Percentiles rank a stretch among this genome's conserved stretches.
phyloP scores from a whole-genome alignment of 2,113 vertebrate genomes.

The Uria lomvia region DNA sequence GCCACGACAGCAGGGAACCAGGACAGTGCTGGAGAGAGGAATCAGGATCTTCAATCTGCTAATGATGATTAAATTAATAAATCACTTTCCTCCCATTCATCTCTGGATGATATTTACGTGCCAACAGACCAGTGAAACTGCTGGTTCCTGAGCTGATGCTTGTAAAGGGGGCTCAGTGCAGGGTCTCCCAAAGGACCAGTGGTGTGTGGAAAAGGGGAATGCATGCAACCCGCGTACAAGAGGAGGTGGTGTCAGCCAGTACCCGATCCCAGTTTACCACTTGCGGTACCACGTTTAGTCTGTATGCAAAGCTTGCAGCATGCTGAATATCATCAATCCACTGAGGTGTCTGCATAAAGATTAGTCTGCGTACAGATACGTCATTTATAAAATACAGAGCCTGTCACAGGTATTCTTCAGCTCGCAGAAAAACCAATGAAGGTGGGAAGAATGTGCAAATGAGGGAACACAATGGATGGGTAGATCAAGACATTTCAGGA shows the following conservation, averaged over 20 bases:
- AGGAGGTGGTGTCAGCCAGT: not conserved
- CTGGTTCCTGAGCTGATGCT: fast-evolving
- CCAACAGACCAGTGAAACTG: fast-evolving
- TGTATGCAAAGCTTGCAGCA: not conserved
- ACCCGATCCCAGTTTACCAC: fast-evolving
- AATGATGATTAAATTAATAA: not conserved
- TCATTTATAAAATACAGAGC: not conserved
- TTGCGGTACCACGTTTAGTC: fast-evolving
- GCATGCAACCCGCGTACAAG: fast-evolving
- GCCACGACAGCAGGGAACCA: not conserved
- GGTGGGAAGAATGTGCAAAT: not conserved
- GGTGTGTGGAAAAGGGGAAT: not conserved
- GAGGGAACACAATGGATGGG: not conserved
- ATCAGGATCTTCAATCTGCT: not conserved
- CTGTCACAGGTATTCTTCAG: not conserved
- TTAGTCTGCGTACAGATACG: not conserved
- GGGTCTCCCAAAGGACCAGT: not conserved
- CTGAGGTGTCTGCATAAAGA: not conserved
- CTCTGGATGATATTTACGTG: not conserved
- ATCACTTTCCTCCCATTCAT: not conserved
- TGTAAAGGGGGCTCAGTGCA: not conserved
- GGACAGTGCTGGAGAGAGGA: not conserved
- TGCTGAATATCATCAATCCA: not conserved
- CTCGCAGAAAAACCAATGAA: not conserved
- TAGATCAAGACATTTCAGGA: not conserved